Base-by-base conservation (phyloP, 2,113 vertebrate species). In the Mus spicilegus region DNA sequence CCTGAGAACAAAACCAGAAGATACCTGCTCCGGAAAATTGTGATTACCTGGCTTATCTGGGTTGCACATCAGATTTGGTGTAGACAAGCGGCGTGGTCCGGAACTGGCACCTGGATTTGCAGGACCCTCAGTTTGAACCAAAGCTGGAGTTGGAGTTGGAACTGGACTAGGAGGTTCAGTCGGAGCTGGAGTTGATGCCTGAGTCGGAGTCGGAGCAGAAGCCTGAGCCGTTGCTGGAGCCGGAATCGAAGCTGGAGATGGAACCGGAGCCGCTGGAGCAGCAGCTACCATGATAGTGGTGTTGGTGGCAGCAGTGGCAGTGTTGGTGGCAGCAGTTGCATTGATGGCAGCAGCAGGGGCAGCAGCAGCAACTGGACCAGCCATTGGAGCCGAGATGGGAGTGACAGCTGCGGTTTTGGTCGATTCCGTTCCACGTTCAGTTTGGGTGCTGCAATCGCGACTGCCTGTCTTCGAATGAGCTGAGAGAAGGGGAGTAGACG, bases 381-480 rank as follows among this genome's bases (percentile, higher is more conserved):
- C 54, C 51, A 73, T 82, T 84, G 97, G 91, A 76, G 96, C 80
- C 93, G 98, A 97, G 96, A 98, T 96, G 77, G 97, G 97, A 88
- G 98, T 36, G 20, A 98, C 84, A 93, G 98, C 72, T 2, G 98
- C 81, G 54, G 96, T 94, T 97, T 99, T 99, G 98, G 98, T 98
- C 17, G 98, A 97, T 56, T 99, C 99, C 0, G 92, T 98, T 73
- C 99, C 99, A 92, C 99, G 98, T 72, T 99, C 99, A 0, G 99
- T 99, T 98, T 99, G 99, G 0, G 99, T 99, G 98, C 99, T 99
- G 98, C 99, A 99, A 98, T 99, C 99, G 70, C 99, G 98, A 98
- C 99, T 99, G 98, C 99, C 99, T 0, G 99, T 99, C 98, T 99
- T 99, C 0, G 99, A 99, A 98, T 99, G 99, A 63, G 99, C 99